phyloP scores from a whole-genome alignment of 2,888 invertebrate species.

The Helobdella robusta region DNA sequence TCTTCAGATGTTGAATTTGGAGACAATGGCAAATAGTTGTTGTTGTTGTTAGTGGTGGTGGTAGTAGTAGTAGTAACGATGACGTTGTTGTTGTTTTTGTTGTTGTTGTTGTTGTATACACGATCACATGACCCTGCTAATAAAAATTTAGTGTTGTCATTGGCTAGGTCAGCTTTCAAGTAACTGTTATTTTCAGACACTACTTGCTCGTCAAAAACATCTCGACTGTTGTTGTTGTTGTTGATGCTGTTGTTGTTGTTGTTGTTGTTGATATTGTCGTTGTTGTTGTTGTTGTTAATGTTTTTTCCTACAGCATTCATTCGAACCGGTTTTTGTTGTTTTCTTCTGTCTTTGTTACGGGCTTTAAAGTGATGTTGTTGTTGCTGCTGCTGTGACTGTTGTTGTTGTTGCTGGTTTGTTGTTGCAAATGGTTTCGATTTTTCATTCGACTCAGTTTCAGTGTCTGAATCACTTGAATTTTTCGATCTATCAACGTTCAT shows the following conservation, averaged over 20 bases:
- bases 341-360: conserved; percentile 16
- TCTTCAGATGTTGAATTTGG: not conserved
- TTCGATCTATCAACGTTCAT: conserved; percentile 7
- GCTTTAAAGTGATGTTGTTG: conserved; percentile 5
- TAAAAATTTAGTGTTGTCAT: no score
- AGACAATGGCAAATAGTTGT: not conserved
- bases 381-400: conserved; percentile 2
- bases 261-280: not conserved
- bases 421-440: no score
- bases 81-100: no score
- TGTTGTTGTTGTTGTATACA: not conserved
- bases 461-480: conserved; percentile 22
- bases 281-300: not conserved
- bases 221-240: not conserved
- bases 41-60: not conserved
- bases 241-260: conserved; percentile 7
- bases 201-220: conserved; percentile 14
- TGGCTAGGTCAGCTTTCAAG: no score
- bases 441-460: conserved; percentile 15
- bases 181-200: no score
- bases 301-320: conserved; percentile 12
- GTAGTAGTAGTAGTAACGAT: no score
- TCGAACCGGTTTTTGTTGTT: conserved; percentile 20
- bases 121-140: no score
- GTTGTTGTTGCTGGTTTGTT: not conserved